phyloP scores from a whole-genome alignment of 2,797 vertebrate genomes.

The Sebastes elongatus region DNA sequence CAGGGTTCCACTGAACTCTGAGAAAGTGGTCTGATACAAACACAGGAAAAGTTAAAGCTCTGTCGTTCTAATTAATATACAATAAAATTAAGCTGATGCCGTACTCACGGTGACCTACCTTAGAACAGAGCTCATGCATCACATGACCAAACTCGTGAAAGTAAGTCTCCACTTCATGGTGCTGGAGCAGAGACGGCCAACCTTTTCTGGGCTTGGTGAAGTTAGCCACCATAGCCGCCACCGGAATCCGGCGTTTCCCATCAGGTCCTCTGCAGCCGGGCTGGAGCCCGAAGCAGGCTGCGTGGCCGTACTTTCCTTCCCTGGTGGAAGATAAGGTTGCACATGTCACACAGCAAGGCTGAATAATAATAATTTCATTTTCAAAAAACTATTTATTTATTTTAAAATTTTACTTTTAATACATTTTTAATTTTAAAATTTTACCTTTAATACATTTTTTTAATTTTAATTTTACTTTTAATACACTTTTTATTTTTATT shows the following conservation, averaged over 20 bases:
- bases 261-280: constrained; percentile 89
- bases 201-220: constrained; percentile 87
- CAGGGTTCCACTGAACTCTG: constrained; percentile 93
- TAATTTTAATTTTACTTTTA: too few species aligned
- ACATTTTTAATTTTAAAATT: too few species aligned
- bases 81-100: neutral
- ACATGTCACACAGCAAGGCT: neutral
- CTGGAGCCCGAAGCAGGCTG: constrained; percentile 93
- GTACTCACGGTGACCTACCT: constrained; percentile 76
- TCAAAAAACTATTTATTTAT: too few species aligned
- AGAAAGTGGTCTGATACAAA: constrained; percentile 86
- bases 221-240: constrained; percentile 91
- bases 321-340: constrained; percentile 67
- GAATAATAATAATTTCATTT: neutral
- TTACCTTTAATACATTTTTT: too few species aligned
- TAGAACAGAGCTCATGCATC: constrained; percentile 96
- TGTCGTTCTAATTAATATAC: neutral
- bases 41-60: neutral
- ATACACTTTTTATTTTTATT: too few species aligned
- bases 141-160: constrained; percentile 98
- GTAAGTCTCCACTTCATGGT: constrained; percentile 95
- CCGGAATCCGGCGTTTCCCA: constrained; percentile 87
- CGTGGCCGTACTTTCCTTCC: constrained; percentile 95
- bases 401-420: too few species aligned
- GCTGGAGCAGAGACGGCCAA: constrained; percentile 88